Base-by-base conservation (phyloP, 1,140 invertebrate genomes). In the Anadara kagoshimensis region DNA sequence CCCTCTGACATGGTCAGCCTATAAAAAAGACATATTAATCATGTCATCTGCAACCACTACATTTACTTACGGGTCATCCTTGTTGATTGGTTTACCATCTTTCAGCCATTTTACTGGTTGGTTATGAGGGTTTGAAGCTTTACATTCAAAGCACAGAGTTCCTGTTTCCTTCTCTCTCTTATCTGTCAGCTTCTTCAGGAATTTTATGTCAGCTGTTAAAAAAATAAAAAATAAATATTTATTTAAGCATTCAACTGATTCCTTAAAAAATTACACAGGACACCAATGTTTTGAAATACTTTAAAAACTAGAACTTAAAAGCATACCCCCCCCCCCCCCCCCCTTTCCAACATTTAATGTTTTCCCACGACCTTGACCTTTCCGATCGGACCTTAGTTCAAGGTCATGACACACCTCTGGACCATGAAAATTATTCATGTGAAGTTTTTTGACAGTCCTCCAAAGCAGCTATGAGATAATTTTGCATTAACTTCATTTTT, bases 161-260 rank as follows among this genome's bases (percentile, higher is more conserved):
- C 98, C 95, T 78, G 95, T 93, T 90, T 99, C 97, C 81, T 97
- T 92, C 36, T 93, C 94, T 77, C 94, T 94, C 3, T 94, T 97
- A 88, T 98, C 96, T 87, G 97, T 96, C 7, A 99, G 92, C 90
- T 98, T 98, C 90, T 98, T 98, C 88, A 97, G 96, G 91, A 99
- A 98, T 76, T 95, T 93, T 90, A 98, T 98, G 80, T 94, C 93
- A 90, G 98, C 95, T 97, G 85, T 89, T 83, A 62, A 58, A 70
- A 61, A 76, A 56, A 74, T 66, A 54, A 47, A 7, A 26, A 8
- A 59, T 16, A 20, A 45, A 16, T 20, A 16, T 41, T 20, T 26
- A 12, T 11, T 14, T 45, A 47, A 11, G 45, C 7, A 0, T 14
- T 24, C 16, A 20, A 22, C 1, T 47, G 20, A 2, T 47, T 2